These are phyloP conservation scores for Eledona agricola DNA, from an alignment of 2,888 invertebrate species.

Conservation along the genomic window DNA sequence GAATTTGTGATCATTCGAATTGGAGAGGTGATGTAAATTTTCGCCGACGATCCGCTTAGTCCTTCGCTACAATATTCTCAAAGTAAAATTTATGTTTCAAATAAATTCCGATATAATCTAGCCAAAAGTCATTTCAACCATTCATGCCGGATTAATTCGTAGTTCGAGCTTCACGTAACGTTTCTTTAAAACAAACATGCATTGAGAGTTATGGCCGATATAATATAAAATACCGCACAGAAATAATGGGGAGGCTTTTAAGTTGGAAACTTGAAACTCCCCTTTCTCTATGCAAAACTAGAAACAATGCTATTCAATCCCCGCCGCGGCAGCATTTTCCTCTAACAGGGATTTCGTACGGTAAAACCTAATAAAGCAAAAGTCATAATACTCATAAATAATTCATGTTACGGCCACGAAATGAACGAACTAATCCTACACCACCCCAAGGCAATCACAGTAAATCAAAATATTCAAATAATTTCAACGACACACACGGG, in stretches of 20 bases:
- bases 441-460: constrained; percentile 29
- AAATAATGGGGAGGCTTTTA: constrained; percentile 8
- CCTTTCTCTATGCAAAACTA: neutral
- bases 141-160: constrained; percentile 22
- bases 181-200: constrained; percentile 18
- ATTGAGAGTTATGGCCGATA: no score
- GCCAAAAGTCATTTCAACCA: constrained; percentile 21
- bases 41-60: constrained; percentile 28
- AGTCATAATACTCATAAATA: constrained; percentile 37
- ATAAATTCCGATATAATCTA: constrained; percentile 20
- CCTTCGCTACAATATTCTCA: constrained; percentile 27
- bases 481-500: constrained; percentile 24
- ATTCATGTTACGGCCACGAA: constrained; percentile 30
- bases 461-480: constrained; percentile 36
- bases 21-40: constrained; percentile 30
- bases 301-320: constrained; percentile 21
- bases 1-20: no score
- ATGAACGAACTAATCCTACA: constrained; percentile 35
- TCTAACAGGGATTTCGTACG: constrained; percentile 30
- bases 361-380: constrained; percentile 37
- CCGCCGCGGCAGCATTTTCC: constrained; percentile 16
- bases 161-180: constrained; percentile 12
- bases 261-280: constrained; percentile 6
- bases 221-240: no score
- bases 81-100: constrained; percentile 29